phyloP scores from a whole-genome alignment of 2,797 vertebrate genomes.

The Benthosema pterotum region DNA sequence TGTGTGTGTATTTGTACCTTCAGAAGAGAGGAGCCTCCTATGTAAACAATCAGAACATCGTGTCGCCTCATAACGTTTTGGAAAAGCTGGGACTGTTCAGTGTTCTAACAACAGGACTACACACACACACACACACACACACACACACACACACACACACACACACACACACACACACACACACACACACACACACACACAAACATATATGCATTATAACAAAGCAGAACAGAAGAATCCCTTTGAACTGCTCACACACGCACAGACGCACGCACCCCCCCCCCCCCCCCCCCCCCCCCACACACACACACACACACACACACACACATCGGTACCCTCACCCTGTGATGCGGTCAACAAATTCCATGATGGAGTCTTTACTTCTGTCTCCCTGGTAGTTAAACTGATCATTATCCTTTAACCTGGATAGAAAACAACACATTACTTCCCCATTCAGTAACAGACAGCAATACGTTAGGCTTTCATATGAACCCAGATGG shows the following conservation, averaged over 20 bases:
- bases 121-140: constrained; percentile 5
- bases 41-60: constrained; percentile 88
- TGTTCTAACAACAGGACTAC: constrained; percentile 81
- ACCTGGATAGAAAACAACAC: constrained; percentile 66
- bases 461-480: neutral
- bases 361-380: constrained; percentile 92
- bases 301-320: neutral
- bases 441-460: no score
- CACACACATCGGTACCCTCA: constrained; percentile 65
- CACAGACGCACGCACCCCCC: no score
- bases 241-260: no score
- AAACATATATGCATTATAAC: neutral
- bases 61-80: constrained; percentile 88
- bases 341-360: constrained; percentile 91
- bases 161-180: neutral
- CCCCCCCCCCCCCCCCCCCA: no score
- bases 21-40: constrained; percentile 90
- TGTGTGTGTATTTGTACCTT: no score
- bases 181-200: constrained; percentile 8
- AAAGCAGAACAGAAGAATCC: no score
- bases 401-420: constrained; percentile 89
- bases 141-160: neutral
- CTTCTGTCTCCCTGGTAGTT: constrained; percentile 89
- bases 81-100: constrained; percentile 89
- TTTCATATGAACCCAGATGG: neutral